A percentile compares a stretch with the other conserved stretches of the same genome.
Evolutionary conservation across 2,113 vertebrate species (phyloP).

Genomic region (Petrocephalus zakoni): DNA sequence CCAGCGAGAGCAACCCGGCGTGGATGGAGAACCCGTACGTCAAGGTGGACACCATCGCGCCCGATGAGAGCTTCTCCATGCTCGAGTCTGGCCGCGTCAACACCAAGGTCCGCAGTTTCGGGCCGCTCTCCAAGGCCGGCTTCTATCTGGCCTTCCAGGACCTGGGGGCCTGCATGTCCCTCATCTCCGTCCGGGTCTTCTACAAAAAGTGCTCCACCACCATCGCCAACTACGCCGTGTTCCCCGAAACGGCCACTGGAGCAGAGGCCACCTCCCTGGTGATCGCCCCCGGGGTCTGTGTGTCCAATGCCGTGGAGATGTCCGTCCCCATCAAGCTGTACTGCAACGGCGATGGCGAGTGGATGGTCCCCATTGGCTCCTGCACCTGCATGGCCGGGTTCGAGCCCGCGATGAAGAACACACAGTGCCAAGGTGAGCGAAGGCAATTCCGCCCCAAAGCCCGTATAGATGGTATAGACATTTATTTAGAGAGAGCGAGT

Average conservation of each 20-base stretch:
- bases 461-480: background rate
- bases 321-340: constrained; percentile 94
- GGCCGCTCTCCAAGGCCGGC: constrained; percentile 87
- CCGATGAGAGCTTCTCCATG: constrained; percentile 89
- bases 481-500: background rate
- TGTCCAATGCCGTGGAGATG: constrained; percentile 85
- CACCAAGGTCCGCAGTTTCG: constrained; percentile 96
- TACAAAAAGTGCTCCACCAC: constrained; percentile 96
- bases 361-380: constrained; percentile 95
- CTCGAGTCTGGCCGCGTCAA: constrained; percentile 86
- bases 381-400: constrained; percentile 89
- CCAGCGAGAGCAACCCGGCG: constrained; percentile 86
- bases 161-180: constrained; percentile 92
- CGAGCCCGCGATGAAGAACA: constrained; percentile 81
- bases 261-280: constrained; percentile 93
- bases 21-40: constrained; percentile 99
- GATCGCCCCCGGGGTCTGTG: constrained; percentile 89
- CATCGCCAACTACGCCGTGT: constrained; percentile 89
- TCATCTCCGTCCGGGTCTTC: constrained; percentile 93
- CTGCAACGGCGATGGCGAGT: constrained; percentile 93
- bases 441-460: no score
- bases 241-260: constrained; percentile 93
- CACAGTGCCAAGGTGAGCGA: constrained; percentile 81
- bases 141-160: constrained; percentile 99
- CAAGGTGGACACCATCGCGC: constrained; percentile 98